Percentiles rank a stretch among this genome's conserved stretches.
phyloP scores from a whole-genome alignment of 1,140 invertebrate species.

The Dufourea novaeangliae region DNA sequence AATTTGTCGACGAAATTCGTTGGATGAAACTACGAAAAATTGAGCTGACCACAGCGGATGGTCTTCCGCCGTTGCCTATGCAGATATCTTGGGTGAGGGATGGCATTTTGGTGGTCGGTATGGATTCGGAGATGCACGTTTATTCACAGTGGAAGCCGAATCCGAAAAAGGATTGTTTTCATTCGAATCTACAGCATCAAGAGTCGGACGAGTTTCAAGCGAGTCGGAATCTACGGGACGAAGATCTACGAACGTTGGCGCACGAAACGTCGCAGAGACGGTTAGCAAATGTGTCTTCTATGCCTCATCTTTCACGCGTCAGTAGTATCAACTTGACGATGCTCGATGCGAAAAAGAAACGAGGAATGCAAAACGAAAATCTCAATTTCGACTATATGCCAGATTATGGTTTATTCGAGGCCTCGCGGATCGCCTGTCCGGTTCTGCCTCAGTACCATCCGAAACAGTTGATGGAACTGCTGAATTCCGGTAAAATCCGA shows the following conservation, averaged over 20 bases:
- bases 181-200: conserved; percentile 78
- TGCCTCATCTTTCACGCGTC: conserved; percentile 90
- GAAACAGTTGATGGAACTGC: conserved; percentile 98
- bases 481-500: conserved; percentile 98
- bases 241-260: conserved; percentile 88
- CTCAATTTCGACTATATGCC: conserved; percentile 89
- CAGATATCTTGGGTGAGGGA: conserved; percentile 99
- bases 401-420: conserved; percentile 97
- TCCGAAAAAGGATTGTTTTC: conserved; percentile 80
- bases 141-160: conserved; percentile 98
- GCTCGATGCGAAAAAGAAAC: conserved; percentile 87
- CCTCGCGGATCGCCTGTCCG: conserved; percentile 96
- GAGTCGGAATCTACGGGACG: conserved; percentile 89
- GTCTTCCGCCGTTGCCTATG: conserved; percentile 97
- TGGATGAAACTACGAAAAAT: conserved; percentile 98
- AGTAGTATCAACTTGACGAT: conserved; percentile 92
- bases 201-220: conserved; percentile 86
- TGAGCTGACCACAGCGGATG: conserved; percentile 96
- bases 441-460: conserved; percentile 99
- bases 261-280: conserved; percentile 87
- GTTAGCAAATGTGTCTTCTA: conserved; percentile 88
- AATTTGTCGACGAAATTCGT: conserved; percentile 92
- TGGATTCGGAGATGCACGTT: conserved; percentile 99
- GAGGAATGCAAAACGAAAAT: conserved; percentile 83
- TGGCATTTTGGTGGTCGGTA: conserved; percentile 98